Evolutionary conservation across 2,113 vertebrate genomes (phyloP).

Genomic region (Gymnogyps californianus): DNA sequence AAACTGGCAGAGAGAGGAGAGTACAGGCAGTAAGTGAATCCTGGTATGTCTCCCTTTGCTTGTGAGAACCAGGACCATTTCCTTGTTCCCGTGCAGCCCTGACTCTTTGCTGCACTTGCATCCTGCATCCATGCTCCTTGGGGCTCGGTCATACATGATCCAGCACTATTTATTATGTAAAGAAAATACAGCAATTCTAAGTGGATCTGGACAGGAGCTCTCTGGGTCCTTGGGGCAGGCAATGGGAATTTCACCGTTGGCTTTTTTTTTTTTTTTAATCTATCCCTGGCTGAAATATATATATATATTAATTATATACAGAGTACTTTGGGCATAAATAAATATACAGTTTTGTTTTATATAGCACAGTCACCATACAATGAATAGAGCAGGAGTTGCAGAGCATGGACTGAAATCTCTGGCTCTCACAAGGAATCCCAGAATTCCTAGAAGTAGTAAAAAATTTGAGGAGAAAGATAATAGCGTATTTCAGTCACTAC

Average conservation of each 20-base stretch:
- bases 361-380: background rate
- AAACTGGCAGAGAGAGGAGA: background rate
- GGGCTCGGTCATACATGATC: background rate
- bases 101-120: background rate
- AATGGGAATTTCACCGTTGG: background rate
- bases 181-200: background rate
- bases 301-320: background rate
- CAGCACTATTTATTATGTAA: background rate
- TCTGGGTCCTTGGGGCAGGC: background rate
- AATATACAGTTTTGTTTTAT: background rate
- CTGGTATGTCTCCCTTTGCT: fast-evolving
- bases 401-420: background rate
- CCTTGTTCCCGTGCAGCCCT: background rate
- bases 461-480: background rate
- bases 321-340: background rate
- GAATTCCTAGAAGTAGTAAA: background rate
- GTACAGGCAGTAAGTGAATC: background rate
- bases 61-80: background rate
- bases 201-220: background rate
- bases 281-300: background rate
- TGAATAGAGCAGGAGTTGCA: background rate
- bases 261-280: background rate
- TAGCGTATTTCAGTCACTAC: background rate
- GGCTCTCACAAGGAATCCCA: background rate
- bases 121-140: background rate